Conservation (phyloP, 2,797 vertebrate genomes). For the Sarcophilus harrisii region DNA sequence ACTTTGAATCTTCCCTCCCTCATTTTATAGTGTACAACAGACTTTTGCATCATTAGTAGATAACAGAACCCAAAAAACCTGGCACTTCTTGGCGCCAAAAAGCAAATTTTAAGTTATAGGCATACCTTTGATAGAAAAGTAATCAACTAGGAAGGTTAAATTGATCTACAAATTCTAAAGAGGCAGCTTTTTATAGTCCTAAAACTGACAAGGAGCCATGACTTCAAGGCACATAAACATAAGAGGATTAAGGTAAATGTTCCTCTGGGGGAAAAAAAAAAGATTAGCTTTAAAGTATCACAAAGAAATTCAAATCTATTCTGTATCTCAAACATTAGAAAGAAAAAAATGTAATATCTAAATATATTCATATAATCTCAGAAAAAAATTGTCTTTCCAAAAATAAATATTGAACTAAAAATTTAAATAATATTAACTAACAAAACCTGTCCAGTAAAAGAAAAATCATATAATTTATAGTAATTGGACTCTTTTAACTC, state of each 20-base stretch:
- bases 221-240: conserved; percentile 85
- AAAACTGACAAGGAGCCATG: conserved; percentile 82
- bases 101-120: conserved; percentile 66
- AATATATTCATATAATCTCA: conserved; percentile 60
- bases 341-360: conserved; percentile 63
- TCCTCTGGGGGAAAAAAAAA: conserved; percentile 84
- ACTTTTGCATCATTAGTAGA: conserved; percentile 15
- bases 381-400: conserved; percentile 75
- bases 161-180: conserved; percentile 81
- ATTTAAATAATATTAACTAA: conserved; percentile 60
- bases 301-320: conserved; percentile 82
- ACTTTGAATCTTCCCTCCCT: not conserved
- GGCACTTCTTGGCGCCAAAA: conserved; percentile 38
- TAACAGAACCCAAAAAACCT: conserved; percentile 51
- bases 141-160: conserved; percentile 85
- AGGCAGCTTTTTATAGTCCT: conserved; percentile 87
- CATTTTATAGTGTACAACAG: not conserved
- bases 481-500: not conserved
- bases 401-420: conserved; percentile 76
- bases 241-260: conserved; percentile 88
- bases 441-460: not conserved
- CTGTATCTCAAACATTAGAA: conserved; percentile 73
- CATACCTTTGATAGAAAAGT: conserved; percentile 63
- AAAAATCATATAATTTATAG: not conserved
- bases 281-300: conserved; percentile 84